Evolutionary conservation across 1,140 invertebrate genomes (phyloP).

Genomic region (Listronotus bonariensis): DNA sequence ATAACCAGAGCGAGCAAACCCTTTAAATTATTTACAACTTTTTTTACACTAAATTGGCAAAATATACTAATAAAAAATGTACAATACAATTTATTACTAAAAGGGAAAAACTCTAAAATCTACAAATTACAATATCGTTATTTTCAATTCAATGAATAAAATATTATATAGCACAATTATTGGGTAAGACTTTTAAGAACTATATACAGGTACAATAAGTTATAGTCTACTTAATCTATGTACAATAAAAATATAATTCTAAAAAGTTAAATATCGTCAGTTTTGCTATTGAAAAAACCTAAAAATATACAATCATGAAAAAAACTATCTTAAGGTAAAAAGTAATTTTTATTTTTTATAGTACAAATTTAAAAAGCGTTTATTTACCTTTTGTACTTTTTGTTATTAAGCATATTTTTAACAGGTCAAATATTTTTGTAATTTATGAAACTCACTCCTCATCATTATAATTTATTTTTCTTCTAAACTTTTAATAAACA

Average conservation of each 20-base stretch:
- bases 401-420: no score
- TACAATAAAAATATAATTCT: constrained; percentile 4
- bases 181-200: not conserved
- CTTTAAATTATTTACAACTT: not conserved
- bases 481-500: no score
- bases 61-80: constrained; percentile 12
- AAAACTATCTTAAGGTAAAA: no score
- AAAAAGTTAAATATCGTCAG: constrained; percentile 1
- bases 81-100: not conserved
- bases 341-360: no score
- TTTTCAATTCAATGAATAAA: not conserved
- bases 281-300: not conserved
- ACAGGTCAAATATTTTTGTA: no score
- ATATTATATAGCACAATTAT: not conserved
- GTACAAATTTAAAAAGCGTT: no score
- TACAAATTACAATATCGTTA: constrained; percentile 11
- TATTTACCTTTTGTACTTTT: no score
- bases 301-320: no score
- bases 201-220: constrained; percentile 15
- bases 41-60: constrained; percentile 11
- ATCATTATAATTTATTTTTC: no score
- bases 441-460: no score
- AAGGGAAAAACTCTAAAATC: constrained; percentile 6
- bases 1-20: not conserved
- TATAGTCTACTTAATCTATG: not conserved